Evolutionary conservation across 2,888 invertebrate species (phyloP).

Genomic region (Pogonocherus hispidulus): DNA sequence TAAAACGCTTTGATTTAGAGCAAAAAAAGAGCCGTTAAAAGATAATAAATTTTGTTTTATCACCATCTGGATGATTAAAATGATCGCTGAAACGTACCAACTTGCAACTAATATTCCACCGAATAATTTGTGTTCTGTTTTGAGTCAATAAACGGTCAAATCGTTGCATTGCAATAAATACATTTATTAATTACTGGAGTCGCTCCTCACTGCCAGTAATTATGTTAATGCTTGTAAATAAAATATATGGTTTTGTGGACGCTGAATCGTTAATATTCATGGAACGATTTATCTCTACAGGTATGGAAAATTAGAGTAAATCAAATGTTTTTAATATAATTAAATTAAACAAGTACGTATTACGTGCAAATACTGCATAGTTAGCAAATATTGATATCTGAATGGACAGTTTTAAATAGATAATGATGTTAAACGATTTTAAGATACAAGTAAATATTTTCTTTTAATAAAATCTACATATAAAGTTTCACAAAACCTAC

Average conservation of each 20-base stretch:
- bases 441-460: too few species aligned
- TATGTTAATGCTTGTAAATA: not conserved
- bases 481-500: too few species aligned
- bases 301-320: not conserved
- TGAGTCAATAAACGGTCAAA: not conserved
- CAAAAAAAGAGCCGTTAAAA: too few species aligned
- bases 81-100: too few species aligned
- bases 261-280: not conserved
- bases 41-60: too few species aligned
- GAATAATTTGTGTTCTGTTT: not conserved
- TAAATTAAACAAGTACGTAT: not conserved
- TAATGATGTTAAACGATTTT: too few species aligned
- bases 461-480: too few species aligned
- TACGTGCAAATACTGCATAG: not conserved
- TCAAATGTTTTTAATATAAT: not conserved
- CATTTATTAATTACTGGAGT: not conserved
- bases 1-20: too few species aligned
- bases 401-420: too few species aligned
- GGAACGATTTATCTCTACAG: not conserved
- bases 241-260: not conserved
- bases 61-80: too few species aligned
- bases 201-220: not conserved
- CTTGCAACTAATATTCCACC: too few species aligned
- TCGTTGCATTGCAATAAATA: not conserved
- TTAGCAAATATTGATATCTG: too few species aligned